Percentiles rank a stretch among this genome's conserved stretches.
Evolutionary conservation across 2,113 vertebrate genomes (phyloP).

Genomic region (Mystacornis crossleyi): DNA sequence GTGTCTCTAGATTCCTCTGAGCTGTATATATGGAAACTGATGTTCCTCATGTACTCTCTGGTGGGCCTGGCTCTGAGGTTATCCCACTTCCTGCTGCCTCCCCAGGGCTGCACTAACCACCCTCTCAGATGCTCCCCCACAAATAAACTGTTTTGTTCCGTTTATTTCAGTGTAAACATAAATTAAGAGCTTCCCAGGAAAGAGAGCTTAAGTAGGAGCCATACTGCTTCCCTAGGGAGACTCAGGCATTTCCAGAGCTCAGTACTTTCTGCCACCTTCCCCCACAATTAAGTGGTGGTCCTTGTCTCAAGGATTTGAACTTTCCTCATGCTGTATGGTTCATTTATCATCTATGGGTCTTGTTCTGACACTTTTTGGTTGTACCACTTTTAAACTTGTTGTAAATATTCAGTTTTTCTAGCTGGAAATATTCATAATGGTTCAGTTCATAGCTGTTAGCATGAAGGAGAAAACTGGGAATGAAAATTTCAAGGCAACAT

Average conservation of each 20-base stretch:
- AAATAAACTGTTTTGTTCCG: constrained; percentile 66
- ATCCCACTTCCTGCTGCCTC: constrained; percentile 75
- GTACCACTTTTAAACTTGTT: not conserved
- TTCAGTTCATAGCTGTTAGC: not conserved
- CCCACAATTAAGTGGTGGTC: constrained; percentile 15
- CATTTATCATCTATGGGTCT: not conserved
- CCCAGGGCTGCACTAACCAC: constrained; percentile 58
- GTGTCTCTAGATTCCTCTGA: constrained; percentile 12
- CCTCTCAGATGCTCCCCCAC: constrained; percentile 57
- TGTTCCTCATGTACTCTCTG: constrained; percentile 58
- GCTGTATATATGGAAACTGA: constrained; percentile 56
- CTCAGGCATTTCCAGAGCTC: constrained; percentile 41
- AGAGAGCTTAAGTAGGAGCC: constrained; percentile 56
- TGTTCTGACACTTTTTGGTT: not conserved
- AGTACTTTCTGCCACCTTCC: constrained; percentile 41
- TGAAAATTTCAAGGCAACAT: not conserved
- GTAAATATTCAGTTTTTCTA: not conserved
- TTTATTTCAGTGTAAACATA: constrained; percentile 74
- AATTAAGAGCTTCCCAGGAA: constrained; percentile 74
- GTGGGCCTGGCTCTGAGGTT: constrained; percentile 69
- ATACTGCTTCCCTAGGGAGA: constrained; percentile 58
- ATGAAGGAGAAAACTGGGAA: not conserved
- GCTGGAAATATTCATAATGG: not conserved
- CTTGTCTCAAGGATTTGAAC: constrained; percentile 6
- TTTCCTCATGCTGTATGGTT: not conserved